Conservation (phyloP, 1,140 invertebrate genomes). For the Drosophila rhopaloa region DNA sequence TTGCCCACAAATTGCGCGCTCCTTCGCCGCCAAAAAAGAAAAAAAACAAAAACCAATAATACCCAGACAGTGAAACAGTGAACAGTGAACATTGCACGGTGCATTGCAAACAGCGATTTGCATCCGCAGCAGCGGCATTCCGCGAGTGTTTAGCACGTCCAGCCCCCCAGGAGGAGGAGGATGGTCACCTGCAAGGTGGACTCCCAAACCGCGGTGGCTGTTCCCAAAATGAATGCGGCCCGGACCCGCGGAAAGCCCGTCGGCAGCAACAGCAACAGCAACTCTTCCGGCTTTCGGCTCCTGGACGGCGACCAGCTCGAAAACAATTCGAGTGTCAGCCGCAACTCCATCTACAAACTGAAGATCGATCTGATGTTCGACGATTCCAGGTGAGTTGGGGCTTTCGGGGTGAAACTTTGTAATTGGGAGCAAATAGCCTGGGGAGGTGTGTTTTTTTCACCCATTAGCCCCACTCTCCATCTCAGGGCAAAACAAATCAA, state of each 20-base stretch:
- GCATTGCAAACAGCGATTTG: slow-evolving; percentile 32
- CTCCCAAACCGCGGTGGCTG: slow-evolving; percentile 66
- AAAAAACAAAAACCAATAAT: slow-evolving; percentile 16
- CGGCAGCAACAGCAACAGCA: slow-evolving; percentile 64
- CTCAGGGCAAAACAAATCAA: slow-evolving; percentile 41
- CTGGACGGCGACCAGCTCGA: slow-evolving; percentile 85
- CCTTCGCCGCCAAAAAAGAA: slow-evolving; percentile 17
- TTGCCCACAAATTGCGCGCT: slow-evolving; percentile 65
- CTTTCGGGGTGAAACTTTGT: slow-evolving; percentile 15
- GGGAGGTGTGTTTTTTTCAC: slow-evolving; percentile 34
- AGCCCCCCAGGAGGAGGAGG: slow-evolving; percentile 27
- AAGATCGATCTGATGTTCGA: slow-evolving; percentile 94
- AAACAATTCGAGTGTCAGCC: slow-evolving; percentile 86
- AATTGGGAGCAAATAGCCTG: slow-evolving; percentile 32
- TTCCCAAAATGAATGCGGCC: slow-evolving; percentile 78
- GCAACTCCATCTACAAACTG: slow-evolving; percentile 90
- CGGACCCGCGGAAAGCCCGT: slow-evolving; percentile 62
- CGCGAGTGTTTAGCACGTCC: slow-evolving; percentile 32
- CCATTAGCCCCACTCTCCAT: slow-evolving; percentile 51
- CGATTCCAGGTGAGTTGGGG: slow-evolving; percentile 86
- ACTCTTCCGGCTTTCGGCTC: slow-evolving; percentile 84
- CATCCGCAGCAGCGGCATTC: slow-evolving; percentile 34
- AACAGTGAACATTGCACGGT: slow-evolving; percentile 6
- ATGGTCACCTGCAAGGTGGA: slow-evolving; percentile 84
- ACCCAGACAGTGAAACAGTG: slow-evolving; percentile 20